Evolutionary conservation across 2,888 invertebrate genomes (phyloP), one percentile per base, ranked within the genome.

Genomic region (Laspeyria flexula): DNA sequence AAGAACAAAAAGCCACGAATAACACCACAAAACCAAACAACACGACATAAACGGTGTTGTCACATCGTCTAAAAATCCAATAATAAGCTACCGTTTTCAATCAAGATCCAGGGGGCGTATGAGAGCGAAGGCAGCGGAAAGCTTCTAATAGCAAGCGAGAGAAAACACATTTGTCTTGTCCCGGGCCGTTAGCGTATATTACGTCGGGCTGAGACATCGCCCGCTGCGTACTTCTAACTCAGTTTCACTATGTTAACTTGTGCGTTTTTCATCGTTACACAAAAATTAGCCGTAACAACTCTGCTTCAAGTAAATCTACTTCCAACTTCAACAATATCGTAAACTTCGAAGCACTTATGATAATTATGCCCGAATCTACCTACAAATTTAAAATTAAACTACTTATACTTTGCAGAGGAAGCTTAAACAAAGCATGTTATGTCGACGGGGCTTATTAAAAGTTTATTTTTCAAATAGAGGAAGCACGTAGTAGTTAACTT

Each of bases 111-210:
- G 73, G 79, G 75, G 76, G 73, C 71, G 68, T 73, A 72, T 65
- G 68, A 73, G 69, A 77, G 65, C 60, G 65, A 71, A 70, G 73
- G 72, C 68, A 73, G 68, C 72, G 66, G 71, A 76, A 76, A 77
- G 78, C 79, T 78, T 81, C 81, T 87, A 88, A 87, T 88, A 88
- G 87, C 83, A 77, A 84, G 80, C 83, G 83, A 87, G 88, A 86
- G 90, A 89, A 91, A 90, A 88, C 89, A 90, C 92, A 92, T 92
- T 92, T 90, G 88, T 91, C 92, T 92, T 91, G 90, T 89, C 89
- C 83, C 80, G 79, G 82, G 80, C 86, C 88, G 90, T 91, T 90
- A 91, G 85, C 90, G 91, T 90, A 91, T 91, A 92, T 90, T 90
- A 89, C 87, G 75, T 68, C 64, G 77, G 73, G 79, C 80, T 72